Percentiles rank a stretch among this genome's conserved stretches.
These are phyloP conservation scores for Cynoglossus semilaevis DNA, from an alignment of 2,113 vertebrate species.

Conservation along the genomic window DNA sequence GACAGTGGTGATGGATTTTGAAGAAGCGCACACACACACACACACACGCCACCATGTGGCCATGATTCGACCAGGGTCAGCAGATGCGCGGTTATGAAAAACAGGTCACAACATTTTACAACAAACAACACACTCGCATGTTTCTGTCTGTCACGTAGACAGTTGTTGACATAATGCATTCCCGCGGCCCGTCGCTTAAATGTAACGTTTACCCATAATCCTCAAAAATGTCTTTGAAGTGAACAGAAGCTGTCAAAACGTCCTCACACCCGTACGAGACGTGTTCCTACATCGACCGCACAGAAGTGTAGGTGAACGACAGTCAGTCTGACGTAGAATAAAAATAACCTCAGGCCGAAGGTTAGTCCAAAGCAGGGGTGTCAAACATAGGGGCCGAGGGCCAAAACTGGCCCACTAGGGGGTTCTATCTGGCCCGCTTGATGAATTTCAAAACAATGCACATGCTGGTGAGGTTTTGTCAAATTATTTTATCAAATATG, in stretches of 20 bases:
- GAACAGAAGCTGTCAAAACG: background rate
- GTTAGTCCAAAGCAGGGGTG: constrained; percentile 20
- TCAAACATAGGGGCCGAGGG: too few relatives aligned
- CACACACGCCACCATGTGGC: background rate
- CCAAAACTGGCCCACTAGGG: too few relatives aligned
- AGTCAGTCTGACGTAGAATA: too few relatives aligned
- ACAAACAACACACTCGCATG: constrained; percentile 9
- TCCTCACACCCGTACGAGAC: constrained; percentile 2
- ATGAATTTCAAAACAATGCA: too few relatives aligned
- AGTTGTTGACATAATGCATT: background rate
- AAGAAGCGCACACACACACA: constrained; percentile 17
- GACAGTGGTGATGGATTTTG: too few relatives aligned
- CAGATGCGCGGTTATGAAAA: constrained; percentile 46
- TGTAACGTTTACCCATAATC: background rate
- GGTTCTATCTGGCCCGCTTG: too few relatives aligned
- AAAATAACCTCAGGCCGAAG: constrained; percentile 34
- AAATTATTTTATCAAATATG: too few relatives aligned
- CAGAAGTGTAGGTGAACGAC: too few relatives aligned
- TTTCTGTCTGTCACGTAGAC: background rate
- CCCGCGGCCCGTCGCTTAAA: too few relatives aligned
- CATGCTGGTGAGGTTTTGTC: too few relatives aligned
- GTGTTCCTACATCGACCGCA: constrained; percentile 8
- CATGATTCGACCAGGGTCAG: constrained; percentile 51
- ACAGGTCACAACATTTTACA: constrained; percentile 32
- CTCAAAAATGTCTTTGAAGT: background rate